phyloP scores from a whole-genome alignment of 2,113 vertebrate genomes.

The Cricetomys ansorgei region DNA sequence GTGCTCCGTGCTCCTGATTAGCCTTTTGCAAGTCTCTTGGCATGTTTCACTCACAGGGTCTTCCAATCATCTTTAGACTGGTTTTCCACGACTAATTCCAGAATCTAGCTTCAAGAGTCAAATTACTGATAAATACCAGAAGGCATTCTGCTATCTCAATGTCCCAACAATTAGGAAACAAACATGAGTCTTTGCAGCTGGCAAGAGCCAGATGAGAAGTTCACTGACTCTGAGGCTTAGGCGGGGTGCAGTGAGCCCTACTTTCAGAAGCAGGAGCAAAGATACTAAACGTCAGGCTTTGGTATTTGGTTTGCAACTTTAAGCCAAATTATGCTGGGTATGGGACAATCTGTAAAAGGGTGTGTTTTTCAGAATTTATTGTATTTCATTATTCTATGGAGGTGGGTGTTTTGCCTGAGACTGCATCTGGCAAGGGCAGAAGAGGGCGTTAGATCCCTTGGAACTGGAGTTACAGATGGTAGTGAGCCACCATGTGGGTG shows the following conservation, averaged over 20 bases:
- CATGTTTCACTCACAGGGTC: background rate
- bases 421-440: background rate
- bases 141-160: background rate
- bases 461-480: background rate
- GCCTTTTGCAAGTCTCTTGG: too few relatives aligned
- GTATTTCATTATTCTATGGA: background rate
- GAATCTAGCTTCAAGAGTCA: background rate
- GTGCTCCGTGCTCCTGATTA: background rate
- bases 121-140: background rate
- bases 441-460: background rate
- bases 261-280: background rate
- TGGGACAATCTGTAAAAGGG: background rate
- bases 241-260: background rate
- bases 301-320: background rate
- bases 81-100: background rate
- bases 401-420: background rate
- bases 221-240: background rate
- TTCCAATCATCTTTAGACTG: background rate
- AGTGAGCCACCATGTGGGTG: background rate
- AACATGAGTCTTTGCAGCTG: background rate
- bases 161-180: background rate
- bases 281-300: background rate
- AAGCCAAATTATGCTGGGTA: background rate
- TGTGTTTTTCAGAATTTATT: background rate
- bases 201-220: background rate